Base-by-base conservation (phyloP, 1,140 invertebrate genomes). In the Papilio machaon region DNA sequence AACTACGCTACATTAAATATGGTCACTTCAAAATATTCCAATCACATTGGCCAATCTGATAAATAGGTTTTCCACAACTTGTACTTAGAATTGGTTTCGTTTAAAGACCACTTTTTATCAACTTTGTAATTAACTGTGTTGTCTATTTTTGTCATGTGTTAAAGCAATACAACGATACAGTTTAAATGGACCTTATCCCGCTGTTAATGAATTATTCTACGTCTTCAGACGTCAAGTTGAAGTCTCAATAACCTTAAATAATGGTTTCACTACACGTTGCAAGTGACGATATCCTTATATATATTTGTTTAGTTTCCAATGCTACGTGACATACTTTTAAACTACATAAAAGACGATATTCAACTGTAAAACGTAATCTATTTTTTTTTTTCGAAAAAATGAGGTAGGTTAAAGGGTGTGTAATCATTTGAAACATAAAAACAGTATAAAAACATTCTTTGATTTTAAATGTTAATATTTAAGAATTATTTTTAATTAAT, bases 401-500 rank as follows among this genome's bases (percentile, higher is more conserved):
- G 4, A 52, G 0, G 4, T 15, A 13, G 49, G 15, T 52, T 17
- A 10, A 17, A 52, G 15, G 1, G 0, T 17, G 15, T 52, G 15
- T 52, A 17, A 4, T 17, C 15, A 52, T 0, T 17, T 4, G 17
- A 52, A 52, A 17, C 49, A 30, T 30, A 30, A n/a, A n/a, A n/a
- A n/a, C n/a, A n/a, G n/a, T n/a, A n/a, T n/a, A n/a, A n/a, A 38
- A 15, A 6, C 35, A 38, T 30, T 38, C 11, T 67, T 15, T 8
- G 5, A 38, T 67, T 67, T 38, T 7, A 67, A 67, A 35, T 67
- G 10, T 67, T 35, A 67, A 23, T 60, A 60, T 35, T 15, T 38
- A 70, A 70, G 11, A 6, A 13, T 4, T 52, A 54, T 77, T 77
- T 58, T 77, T 77, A 77, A 58, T 78, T 78, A 78, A 78, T 43